Conservation (phyloP, 1,140 invertebrate species). For the Panagrolaimus sp. region DNA sequence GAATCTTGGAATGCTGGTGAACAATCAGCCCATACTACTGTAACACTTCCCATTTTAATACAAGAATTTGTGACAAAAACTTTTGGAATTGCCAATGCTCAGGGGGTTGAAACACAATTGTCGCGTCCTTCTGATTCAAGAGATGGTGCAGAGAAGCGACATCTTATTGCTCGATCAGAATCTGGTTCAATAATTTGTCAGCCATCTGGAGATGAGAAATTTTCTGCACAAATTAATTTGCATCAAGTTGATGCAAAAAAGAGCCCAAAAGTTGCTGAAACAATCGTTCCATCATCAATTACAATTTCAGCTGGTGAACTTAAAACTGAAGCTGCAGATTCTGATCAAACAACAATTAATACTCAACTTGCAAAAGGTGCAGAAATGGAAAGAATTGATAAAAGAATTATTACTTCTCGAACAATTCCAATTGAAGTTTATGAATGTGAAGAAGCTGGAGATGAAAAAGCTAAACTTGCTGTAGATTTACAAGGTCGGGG, state of each 20-base stretch:
- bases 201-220: not conserved
- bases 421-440: slow-evolving; percentile 11
- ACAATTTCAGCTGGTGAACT: slow-evolving; percentile 36
- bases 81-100: not conserved
- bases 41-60: not conserved
- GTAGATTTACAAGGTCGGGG: slow-evolving; percentile 31
- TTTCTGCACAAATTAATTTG: slow-evolving; percentile 26
- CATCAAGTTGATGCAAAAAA: slow-evolving; percentile 27
- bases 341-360: not conserved
- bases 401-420: slow-evolving; percentile 15
- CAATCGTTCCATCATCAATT: slow-evolving; percentile 25
- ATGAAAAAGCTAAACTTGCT: slow-evolving; percentile 34
- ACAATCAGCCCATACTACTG: not conserved
- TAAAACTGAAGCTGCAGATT: slow-evolving; percentile 24
- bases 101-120: not conserved
- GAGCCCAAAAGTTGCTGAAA: slow-evolving; percentile 21
- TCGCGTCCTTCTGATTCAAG: not conserved
- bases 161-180: not conserved
- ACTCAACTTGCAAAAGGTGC: slow-evolving; percentile 22
- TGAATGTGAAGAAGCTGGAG: slow-evolving; percentile 24
- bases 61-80: not conserved
- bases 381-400: slow-evolving; percentile 16
- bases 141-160: not conserved
- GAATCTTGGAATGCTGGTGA: not conserved
- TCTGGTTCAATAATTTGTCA: not conserved